phyloP scores from a whole-genome alignment of 1,140 invertebrate genomes.

The Mactra quadrangularis region DNA sequence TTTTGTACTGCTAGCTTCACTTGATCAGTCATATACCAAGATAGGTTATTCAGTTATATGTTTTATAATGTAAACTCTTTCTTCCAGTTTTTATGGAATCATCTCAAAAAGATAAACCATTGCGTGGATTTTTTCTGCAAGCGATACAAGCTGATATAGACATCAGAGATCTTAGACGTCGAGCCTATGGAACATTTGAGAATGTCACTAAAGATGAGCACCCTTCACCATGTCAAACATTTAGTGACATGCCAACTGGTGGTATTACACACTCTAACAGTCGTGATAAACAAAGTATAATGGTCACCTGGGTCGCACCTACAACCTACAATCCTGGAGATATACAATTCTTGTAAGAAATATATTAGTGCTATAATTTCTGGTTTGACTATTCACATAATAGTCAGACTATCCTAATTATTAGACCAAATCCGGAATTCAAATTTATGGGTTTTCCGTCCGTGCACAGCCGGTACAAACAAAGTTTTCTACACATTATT shows the following conservation, averaged over 20 bases:
- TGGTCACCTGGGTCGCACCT: slow-evolving; percentile 48
- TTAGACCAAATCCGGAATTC: too few species aligned
- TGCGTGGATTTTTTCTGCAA: slow-evolving; percentile 51
- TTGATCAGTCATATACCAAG: too few species aligned
- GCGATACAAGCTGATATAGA: slow-evolving; percentile 50
- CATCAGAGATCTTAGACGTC: slow-evolving; percentile 44
- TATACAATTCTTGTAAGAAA: slow-evolving; percentile 52
- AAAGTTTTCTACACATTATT: too few species aligned
- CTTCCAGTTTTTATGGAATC: slow-evolving; percentile 50
- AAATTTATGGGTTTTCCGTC: too few species aligned
- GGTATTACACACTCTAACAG: slow-evolving; percentile 55
- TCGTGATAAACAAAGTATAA: not conserved
- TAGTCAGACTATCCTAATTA: too few species aligned
- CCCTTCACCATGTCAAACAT: slow-evolving; percentile 33
- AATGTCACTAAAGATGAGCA: slow-evolving; percentile 15
- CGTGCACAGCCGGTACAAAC: too few species aligned
- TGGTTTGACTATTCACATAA: too few species aligned
- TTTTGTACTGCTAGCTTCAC: too few species aligned
- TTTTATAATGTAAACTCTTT: too few species aligned
- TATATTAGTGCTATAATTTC: too few species aligned
- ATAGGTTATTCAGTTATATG: too few species aligned
- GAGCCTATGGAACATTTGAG: slow-evolving; percentile 45
- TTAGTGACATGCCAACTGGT: not conserved
- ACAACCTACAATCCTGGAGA: slow-evolving; percentile 38
- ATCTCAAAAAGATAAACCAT: not conserved